Base-by-base conservation (phyloP, 2,113 vertebrate genomes). In the Myotis yumanensis region DNA sequence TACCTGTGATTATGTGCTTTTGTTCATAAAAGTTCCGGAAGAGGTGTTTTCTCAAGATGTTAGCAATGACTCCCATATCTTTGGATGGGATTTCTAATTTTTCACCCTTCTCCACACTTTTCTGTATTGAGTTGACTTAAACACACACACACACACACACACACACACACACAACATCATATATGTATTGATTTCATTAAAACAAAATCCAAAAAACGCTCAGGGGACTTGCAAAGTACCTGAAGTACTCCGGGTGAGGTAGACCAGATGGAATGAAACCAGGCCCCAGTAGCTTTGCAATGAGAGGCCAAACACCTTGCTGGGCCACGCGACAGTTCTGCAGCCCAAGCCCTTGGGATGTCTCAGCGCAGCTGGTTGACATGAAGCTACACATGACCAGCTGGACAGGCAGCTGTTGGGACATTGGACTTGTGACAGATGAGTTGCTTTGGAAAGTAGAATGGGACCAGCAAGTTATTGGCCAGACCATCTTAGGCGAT, bases 371-470 rank as follows among this genome's bases (percentile, higher is more conserved):
- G 85, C 46, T 48, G 62, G 10, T 76, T 76, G 40, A 32, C 66
- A 23, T 72, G 25, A 66, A 85, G 51, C 22, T 54, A 62, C 68
- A 0, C 0, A 11, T 4, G 17, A 16, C 69, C 68, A 64, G 91
- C 40, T 79, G 76, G 66, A 40, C 14, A 77, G 76, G 52, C 43
- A 57, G 73, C 69, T 43, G 64, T 25, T 22, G 15, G 86, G n/a
- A 69, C 52, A 5, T 0, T 43, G 28, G 32, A 14, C 30, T n/a
- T 52, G 20, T 77, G 80, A 28, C 52, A 37, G 51, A 32, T 90
- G 37, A 80, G 64, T 30, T 90, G 51, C 52, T 92, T 89, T 75
- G 85, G 71, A 89, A 92, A 92, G 72, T 35, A 88, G 71, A 89
- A 86, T 11, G 32, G 57, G 32, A 4, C 37, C 51, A 71, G 51